Conservation (phyloP, 2,113 vertebrate species). For the Apus apus region DNA sequence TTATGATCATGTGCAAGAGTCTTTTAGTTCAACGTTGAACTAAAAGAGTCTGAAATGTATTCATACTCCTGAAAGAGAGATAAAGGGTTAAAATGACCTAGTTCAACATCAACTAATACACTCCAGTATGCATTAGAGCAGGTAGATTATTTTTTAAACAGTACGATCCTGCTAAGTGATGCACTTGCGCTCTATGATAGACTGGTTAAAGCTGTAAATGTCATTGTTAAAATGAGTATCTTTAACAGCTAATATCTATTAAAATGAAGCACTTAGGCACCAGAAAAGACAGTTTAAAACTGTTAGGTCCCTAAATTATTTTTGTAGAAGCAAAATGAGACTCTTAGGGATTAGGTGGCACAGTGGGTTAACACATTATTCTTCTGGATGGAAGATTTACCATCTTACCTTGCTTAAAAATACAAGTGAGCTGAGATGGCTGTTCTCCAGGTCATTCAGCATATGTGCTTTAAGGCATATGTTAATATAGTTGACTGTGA, state of each 20-base stretch:
- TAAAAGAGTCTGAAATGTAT: constrained; percentile 24
- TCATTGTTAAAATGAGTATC: constrained; percentile 60
- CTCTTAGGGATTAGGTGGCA: constrained; percentile 17
- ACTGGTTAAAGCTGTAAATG: constrained; percentile 63
- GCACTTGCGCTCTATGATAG: constrained; percentile 56
- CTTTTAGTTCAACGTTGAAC: background rate
- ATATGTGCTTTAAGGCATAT: background rate
- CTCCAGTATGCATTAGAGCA: constrained; percentile 45
- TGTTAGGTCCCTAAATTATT: constrained; percentile 55
- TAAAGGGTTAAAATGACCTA: constrained; percentile 58
- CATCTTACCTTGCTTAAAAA: background rate
- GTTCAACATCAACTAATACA: constrained; percentile 39
- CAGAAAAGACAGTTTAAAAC: constrained; percentile 49
- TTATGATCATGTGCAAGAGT: background rate
- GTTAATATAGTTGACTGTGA: background rate
- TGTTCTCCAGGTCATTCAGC: background rate
- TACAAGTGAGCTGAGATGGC: background rate
- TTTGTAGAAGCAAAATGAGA: constrained; percentile 52
- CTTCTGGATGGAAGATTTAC: constrained; percentile 5
- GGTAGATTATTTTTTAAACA: constrained; percentile 67
- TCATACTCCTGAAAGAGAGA: constrained; percentile 9
- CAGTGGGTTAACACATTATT: constrained; percentile 18
- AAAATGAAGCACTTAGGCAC: constrained; percentile 64
- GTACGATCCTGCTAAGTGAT: constrained; percentile 50
- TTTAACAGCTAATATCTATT: constrained; percentile 69